Conservation (phyloP, 1,140 invertebrate species). For the Thaumetopoea pityocampa region DNA sequence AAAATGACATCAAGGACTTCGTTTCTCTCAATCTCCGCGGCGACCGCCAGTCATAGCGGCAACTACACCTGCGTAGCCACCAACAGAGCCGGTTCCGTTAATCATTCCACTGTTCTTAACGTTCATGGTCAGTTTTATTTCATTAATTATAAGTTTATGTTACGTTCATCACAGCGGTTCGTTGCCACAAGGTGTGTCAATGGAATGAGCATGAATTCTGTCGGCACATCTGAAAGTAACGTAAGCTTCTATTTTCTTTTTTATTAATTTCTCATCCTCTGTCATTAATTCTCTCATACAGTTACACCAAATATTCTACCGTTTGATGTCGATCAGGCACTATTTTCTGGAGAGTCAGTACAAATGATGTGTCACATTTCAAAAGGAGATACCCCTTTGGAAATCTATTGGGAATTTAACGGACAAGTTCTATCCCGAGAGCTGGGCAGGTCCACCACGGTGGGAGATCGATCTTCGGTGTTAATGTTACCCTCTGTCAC, state of each 20-base stretch:
- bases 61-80: slow-evolving; percentile 88
- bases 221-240: slow-evolving; percentile 37
- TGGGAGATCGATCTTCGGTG: slow-evolving; percentile 80
- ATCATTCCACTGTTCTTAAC: slow-evolving; percentile 81
- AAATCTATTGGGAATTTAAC: slow-evolving; percentile 84
- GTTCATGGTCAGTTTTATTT: slow-evolving; percentile 82
- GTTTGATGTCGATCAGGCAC: slow-evolving; percentile 79
- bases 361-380: slow-evolving; percentile 85
- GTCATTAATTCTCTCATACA: slow-evolving; percentile 53
- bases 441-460: slow-evolving; percentile 75
- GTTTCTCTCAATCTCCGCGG: slow-evolving; percentile 86
- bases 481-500: slow-evolving; percentile 81
- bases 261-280: slow-evolving; percentile 36
- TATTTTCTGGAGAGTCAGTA: slow-evolving; percentile 83
- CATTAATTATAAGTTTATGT: slow-evolving; percentile 31
- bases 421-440: slow-evolving; percentile 72
- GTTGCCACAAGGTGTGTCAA: slow-evolving; percentile 35
- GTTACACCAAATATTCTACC: slow-evolving; percentile 82
- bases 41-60: slow-evolving; percentile 85
- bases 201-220: slow-evolving; percentile 62
- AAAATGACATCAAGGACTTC: slow-evolving; percentile 87
- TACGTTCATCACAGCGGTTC: slow-evolving; percentile 37
- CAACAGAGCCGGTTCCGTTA: slow-evolving; percentile 84
- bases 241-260: slow-evolving; percentile 39
- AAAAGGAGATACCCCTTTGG: slow-evolving; percentile 84